Base-by-base conservation (phyloP, 2,888 invertebrate genomes). In the Temnothorax unifasciatus region DNA sequence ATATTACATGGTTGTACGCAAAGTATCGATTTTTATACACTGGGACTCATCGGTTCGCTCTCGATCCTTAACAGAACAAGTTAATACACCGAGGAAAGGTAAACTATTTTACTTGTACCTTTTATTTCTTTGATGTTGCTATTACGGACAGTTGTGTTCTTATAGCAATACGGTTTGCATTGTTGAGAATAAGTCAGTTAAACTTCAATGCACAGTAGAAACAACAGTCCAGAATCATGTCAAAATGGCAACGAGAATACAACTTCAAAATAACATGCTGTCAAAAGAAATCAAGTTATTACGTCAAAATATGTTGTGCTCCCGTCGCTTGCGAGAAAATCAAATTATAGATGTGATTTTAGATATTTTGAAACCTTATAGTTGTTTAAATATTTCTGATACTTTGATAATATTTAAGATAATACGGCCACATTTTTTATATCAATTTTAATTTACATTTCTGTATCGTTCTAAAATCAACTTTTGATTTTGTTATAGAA, bases 101-200 rank as follows among this genome's bases (percentile, higher is more conserved):
- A 18, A 44, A 59, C 5, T 44, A 44, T 13, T 59, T 18, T 59
- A 25, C 18, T 44, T 0, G 5, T 21, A 50, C 21, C 9, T 41
- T n/a, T 18, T 54, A 8, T 77, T 41, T 54, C 18, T 18, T 52
- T 54, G 4, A 41, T n/a, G 2, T 52, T 21, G 15, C 18, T 44
- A 4, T 8, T 25, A 52, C 2, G 15, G 21, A 25, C 21, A 25
- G 13, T 21, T 47, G 18, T 64, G 8, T 54, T 41, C 41, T 52
- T 41, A 54, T 41, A 54, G 15, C 13, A 13, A 66, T 8, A 29
- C 13, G 1, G n/a, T 41, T n/a, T 13, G 25, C 38, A 52, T 66
- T 66, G 52, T 77, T 54, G 25, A 25, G 25, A 77, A 77, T 76
- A 77, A 66, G 15, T 57, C 15, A 64, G 52, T 25, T 52, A 54